A percentile compares a stretch with the other conserved stretches of the same genome.
phyloP scores from a whole-genome alignment of 2,888 invertebrate species.

The Palloptera scutellata region DNA sequence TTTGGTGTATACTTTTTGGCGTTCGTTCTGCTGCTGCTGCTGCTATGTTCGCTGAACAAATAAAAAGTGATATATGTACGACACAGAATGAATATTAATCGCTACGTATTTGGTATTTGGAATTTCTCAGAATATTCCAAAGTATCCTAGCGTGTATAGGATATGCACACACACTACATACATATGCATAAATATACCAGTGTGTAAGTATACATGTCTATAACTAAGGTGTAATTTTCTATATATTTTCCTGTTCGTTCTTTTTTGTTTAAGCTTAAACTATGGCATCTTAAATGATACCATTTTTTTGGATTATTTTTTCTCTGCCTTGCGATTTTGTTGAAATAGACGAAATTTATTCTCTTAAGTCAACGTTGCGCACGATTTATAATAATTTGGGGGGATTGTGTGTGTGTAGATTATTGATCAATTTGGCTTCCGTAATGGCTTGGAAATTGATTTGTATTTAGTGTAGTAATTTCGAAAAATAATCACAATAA shows the following conservation, averaged over 20 bases:
- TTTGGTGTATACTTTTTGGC: constrained; percentile 29
- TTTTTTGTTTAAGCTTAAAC: constrained; percentile 30
- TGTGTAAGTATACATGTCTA: constrained; percentile 1
- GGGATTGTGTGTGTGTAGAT: constrained; percentile 26
- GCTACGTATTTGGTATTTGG: constrained; percentile 39
- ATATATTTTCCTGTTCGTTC: constrained; percentile 22
- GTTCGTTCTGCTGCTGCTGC: constrained; percentile 22
- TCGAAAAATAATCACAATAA: background rate
- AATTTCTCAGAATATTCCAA: background rate
- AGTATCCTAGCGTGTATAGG: no score
- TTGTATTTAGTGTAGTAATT: constrained; percentile 22
- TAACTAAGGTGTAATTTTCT: constrained; percentile 15
- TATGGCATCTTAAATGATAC: constrained; percentile 55
- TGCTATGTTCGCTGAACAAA: constrained; percentile 46
- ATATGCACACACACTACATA: no score
- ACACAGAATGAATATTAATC: constrained; percentile 64
- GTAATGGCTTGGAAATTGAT: constrained; percentile 36
- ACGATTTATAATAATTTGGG: constrained; percentile 39
- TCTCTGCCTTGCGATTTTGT: constrained; percentile 48
- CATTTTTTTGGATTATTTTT: constrained; percentile 21
- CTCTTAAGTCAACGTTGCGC: constrained; percentile 47
- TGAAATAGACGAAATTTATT: constrained; percentile 55
- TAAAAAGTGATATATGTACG: constrained; percentile 63
- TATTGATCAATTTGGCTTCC: constrained; percentile 38
- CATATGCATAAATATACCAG: no score